Conservation (phyloP, 2,888 invertebrate species). For the Aleiodes testaceus region DNA sequence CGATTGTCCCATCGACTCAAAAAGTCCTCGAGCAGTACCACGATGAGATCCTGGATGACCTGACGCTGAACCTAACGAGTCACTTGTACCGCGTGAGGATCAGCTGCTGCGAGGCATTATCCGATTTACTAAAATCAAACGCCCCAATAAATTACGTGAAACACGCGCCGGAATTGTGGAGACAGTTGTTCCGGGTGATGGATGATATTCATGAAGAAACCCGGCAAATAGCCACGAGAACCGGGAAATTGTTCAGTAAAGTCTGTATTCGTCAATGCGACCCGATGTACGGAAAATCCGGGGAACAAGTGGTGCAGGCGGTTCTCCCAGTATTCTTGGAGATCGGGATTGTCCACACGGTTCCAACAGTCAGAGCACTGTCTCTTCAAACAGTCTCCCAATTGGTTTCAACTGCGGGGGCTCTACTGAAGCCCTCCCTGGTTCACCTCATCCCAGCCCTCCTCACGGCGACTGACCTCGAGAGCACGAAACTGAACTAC, state of each 20-base stretch:
- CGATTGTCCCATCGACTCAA: slow-evolving; percentile 88
- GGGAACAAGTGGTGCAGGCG: slow-evolving; percentile 81
- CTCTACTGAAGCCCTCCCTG: slow-evolving; percentile 86
- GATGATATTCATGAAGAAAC: slow-evolving; percentile 96
- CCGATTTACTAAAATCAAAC: slow-evolving; percentile 81
- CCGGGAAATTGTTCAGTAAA: slow-evolving; percentile 83
- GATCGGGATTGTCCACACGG: slow-evolving; percentile 85
- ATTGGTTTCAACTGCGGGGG: slow-evolving; percentile 87
- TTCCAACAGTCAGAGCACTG: slow-evolving; percentile 85
- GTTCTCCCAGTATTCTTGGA: slow-evolving; percentile 88
- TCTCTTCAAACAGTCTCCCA: slow-evolving; percentile 91
- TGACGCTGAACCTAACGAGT: slow-evolving; percentile 86
- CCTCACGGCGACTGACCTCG: slow-evolving; percentile 88
- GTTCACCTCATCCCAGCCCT: slow-evolving; percentile 87
- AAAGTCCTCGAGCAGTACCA: slow-evolving; percentile 88
- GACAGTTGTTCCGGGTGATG: slow-evolving; percentile 90
- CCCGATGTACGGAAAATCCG: slow-evolving; percentile 81
- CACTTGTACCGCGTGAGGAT: slow-evolving; percentile 92
- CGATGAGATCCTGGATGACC: slow-evolving; percentile 86
- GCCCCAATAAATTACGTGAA: slow-evolving; percentile 71
- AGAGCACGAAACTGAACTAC: slow-evolving; percentile 84
- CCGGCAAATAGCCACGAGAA: slow-evolving; percentile 82
- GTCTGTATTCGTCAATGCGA: slow-evolving; percentile 83
- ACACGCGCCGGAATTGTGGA: slow-evolving; percentile 79
- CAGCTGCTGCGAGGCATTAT: slow-evolving; percentile 90